A percentile compares a stretch with the other conserved stretches of the same genome.
Evolutionary conservation across 2,113 vertebrate genomes (phyloP).

Genomic region (Regulus satrapa): DNA sequence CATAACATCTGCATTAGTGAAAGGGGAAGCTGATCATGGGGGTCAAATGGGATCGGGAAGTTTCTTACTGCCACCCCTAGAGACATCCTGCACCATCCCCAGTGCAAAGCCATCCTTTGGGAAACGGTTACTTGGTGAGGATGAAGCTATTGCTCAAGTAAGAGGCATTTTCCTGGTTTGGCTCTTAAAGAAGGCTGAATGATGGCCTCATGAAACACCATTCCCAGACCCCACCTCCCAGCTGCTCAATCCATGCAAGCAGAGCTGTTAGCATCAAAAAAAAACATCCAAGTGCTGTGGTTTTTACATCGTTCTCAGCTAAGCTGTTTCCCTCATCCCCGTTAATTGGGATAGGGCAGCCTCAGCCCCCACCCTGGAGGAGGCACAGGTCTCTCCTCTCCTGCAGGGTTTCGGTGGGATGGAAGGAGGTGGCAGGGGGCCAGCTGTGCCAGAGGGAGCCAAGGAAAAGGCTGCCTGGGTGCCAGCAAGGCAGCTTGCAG

Average conservation of each 20-base stretch:
- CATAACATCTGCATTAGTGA: background rate
- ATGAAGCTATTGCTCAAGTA: background rate
- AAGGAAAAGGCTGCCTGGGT: background rate
- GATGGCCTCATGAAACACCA: background rate
- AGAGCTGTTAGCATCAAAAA: background rate
- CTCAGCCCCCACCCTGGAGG: background rate
- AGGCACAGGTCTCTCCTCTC: background rate
- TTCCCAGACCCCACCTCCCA: background rate
- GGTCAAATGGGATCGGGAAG: rapidly evolving
- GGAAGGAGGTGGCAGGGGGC: background rate
- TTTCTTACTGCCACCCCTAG: background rate
- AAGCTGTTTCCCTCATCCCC: background rate
- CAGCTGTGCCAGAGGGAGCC: background rate
- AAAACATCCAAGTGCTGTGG: background rate
- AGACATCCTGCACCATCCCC: rapidly evolving
- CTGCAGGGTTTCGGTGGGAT: background rate
- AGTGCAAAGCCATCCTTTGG: background rate
- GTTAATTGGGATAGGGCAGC: background rate
- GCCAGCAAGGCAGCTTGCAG: conserved; percentile 7
- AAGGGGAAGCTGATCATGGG: rapidly evolving
- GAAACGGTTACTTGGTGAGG: background rate
- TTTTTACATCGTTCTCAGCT: background rate
- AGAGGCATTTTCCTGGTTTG: background rate
- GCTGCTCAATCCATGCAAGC: rapidly evolving
- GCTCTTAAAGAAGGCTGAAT: background rate